Percentiles rank a stretch among this genome's conserved stretches.
phyloP scores from a whole-genome alignment of 2,113 vertebrate genomes.

The Physeter macrocephalus region DNA sequence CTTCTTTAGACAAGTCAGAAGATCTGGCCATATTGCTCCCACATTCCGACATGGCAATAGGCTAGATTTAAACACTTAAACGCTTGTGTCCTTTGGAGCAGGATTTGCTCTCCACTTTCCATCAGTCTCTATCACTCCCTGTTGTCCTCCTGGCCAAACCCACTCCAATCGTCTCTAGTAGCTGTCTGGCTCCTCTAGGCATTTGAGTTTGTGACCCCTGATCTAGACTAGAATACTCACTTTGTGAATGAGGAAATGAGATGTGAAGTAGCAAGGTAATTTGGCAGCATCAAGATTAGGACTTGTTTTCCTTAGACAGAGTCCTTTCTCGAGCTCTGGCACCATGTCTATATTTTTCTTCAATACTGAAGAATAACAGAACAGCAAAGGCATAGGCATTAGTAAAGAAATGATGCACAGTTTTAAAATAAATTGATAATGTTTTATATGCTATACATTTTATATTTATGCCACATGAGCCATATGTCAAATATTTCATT shows the following conservation, averaged over 20 bases:
- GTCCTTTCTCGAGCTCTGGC: background rate
- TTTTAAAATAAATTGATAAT: background rate
- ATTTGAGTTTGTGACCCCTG: background rate
- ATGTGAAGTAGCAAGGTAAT: background rate
- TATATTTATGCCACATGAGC: background rate
- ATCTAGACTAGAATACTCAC: background rate
- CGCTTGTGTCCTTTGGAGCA: background rate
- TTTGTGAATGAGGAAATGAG: background rate
- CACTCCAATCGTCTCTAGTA: background rate
- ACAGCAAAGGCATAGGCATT: background rate
- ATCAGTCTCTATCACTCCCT: background rate
- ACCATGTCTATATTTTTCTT: background rate
- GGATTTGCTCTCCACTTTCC: background rate
- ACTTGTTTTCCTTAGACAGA: background rate
- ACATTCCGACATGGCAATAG: too few species aligned
- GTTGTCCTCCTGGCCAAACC: background rate
- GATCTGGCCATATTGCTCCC: background rate
- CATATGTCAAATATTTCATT: constrained; percentile 3
- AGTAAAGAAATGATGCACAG: background rate
- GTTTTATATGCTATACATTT: background rate
- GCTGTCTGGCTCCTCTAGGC: background rate
- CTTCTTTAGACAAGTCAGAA: background rate
- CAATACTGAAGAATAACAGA: background rate
- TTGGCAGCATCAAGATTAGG: background rate
- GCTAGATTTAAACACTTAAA: background rate